These are phyloP conservation scores for Nemotelus pantherinus DNA, from an alignment of 2,888 invertebrate genomes.

Conservation along the genomic window DNA sequence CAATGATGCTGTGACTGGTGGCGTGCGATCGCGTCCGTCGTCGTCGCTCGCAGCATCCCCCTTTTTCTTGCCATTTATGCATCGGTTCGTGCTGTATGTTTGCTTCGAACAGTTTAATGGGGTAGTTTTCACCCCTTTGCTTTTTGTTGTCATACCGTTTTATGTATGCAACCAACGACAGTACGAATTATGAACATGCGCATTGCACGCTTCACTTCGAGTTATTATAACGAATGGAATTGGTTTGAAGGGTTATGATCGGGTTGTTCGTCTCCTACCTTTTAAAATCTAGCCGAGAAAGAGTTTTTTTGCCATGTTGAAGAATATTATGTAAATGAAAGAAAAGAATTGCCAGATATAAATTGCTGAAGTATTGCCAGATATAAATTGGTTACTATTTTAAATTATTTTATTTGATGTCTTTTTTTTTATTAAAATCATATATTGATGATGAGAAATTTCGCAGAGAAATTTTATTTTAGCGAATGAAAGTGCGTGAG, in stretches of 20 bases:
- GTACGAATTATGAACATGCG: slow-evolving; percentile 51
- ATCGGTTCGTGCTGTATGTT: not conserved
- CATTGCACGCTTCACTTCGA: slow-evolving; percentile 21
- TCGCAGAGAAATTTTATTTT: too few species aligned
- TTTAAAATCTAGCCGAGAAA: slow-evolving; percentile 4
- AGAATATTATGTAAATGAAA: slow-evolving; percentile 34
- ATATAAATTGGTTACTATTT: too few species aligned
- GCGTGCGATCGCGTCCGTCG: not conserved
- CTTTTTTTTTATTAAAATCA: too few species aligned
- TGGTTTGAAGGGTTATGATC: slow-evolving; percentile 15
- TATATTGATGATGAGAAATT: too few species aligned
- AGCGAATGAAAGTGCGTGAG: too few species aligned
- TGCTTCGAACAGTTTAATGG: slow-evolving; percentile 30
- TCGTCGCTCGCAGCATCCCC: not conserved
- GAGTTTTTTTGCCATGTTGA: not conserved
- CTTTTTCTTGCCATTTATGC: not conserved
- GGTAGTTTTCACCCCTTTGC: slow-evolving; percentile 39
- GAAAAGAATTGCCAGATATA: slow-evolving; percentile 12
- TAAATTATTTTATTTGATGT: too few species aligned
- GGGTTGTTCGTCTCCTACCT: slow-evolving; percentile 11
- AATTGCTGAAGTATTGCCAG: slow-evolving; percentile 12
- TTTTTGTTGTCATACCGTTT: slow-evolving; percentile 9
- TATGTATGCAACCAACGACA: slow-evolving; percentile 42
- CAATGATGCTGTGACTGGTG: slow-evolving; percentile 16
- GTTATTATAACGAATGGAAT: slow-evolving; percentile 17